A percentile compares a stretch with the other conserved stretches of the same genome.
phyloP scores from a whole-genome alignment of 1,140 invertebrate species.

The Neuroterus valhalla region DNA sequence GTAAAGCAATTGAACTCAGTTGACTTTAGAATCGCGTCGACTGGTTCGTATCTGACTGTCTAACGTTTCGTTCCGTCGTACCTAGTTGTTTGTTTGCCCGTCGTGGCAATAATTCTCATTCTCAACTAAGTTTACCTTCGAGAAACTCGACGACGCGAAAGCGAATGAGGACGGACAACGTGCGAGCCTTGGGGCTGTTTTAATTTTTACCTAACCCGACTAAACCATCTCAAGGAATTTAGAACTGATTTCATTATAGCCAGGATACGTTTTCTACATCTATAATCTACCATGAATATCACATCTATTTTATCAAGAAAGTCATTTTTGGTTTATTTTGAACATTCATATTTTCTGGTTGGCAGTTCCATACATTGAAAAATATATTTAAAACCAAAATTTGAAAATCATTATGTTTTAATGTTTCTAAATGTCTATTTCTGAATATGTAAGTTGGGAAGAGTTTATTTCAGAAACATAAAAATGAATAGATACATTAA shows the following conservation, averaged over 20 bases:
- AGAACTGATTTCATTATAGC: neutral
- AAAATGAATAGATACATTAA: too few species aligned
- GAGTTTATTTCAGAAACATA: too few species aligned
- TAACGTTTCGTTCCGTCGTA: slow-evolving; percentile 20
- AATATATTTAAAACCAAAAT: too few species aligned
- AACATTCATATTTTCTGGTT: too few species aligned
- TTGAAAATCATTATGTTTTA: too few species aligned
- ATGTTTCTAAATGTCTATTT: too few species aligned
- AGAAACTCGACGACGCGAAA: slow-evolving; percentile 31
- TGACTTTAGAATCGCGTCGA: slow-evolving; percentile 57
- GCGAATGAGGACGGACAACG: slow-evolving; percentile 28
- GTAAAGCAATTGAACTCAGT: slow-evolving; percentile 61
- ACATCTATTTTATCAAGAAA: neutral
- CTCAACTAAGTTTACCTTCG: slow-evolving; percentile 25
- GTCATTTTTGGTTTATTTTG: too few species aligned
- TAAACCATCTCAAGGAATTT: slow-evolving; percentile 7
- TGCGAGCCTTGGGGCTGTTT: neutral
- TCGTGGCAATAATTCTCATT: slow-evolving; percentile 26
- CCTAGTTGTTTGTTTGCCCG: slow-evolving; percentile 34
- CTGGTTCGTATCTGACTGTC: slow-evolving; percentile 38
- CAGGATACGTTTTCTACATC: neutral
- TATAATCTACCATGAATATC: neutral
- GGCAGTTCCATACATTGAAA: too few species aligned
- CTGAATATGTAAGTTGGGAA: too few species aligned
- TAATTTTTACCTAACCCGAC: slow-evolving; percentile 9